Conservation (phyloP, 2,888 invertebrate genomes). For the Euzophera pinguis region DNA sequence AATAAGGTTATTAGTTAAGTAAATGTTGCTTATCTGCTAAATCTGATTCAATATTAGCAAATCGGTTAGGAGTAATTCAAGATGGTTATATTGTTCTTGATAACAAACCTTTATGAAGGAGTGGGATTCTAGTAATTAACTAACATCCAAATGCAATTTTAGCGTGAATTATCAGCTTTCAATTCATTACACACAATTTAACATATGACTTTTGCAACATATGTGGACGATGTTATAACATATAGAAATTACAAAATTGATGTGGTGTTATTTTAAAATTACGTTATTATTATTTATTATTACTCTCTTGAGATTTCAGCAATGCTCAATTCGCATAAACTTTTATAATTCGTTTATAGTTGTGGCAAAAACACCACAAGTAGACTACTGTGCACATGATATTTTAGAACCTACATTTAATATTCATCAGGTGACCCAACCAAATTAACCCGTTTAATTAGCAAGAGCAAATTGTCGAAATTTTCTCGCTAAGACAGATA, state of each 20-base stretch:
- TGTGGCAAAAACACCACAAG: too few relatives aligned
- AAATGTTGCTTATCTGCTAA: too few relatives aligned
- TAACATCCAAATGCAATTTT: not conserved
- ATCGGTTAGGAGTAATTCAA: too few relatives aligned
- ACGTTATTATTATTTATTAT: too few relatives aligned
- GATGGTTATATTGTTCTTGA: too few relatives aligned
- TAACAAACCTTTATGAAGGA: too few relatives aligned
- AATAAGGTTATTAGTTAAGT: too few relatives aligned
- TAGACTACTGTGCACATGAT: not conserved
- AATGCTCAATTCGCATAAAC: too few relatives aligned
- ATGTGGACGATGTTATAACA: not conserved
- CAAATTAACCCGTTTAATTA: constrained; percentile 43
- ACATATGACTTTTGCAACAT: not conserved
- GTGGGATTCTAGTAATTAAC: not conserved
- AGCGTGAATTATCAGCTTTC: constrained; percentile 1
- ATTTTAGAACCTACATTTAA: constrained; percentile 27
- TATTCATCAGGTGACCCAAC: constrained; percentile 42
- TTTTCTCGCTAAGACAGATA: constrained; percentile 41
- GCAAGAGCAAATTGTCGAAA: constrained; percentile 47
- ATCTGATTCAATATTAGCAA: too few relatives aligned
- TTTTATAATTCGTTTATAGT: too few relatives aligned
- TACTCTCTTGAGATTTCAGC: too few relatives aligned
- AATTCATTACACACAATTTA: not conserved
- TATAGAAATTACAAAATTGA: not conserved
- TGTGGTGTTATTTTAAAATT: too few relatives aligned